Percentiles rank a stretch among this genome's conserved stretches.
Evolutionary conservation across 2,797 vertebrate species (phyloP).

Genomic region (Pitangus sulphuratus): DNA sequence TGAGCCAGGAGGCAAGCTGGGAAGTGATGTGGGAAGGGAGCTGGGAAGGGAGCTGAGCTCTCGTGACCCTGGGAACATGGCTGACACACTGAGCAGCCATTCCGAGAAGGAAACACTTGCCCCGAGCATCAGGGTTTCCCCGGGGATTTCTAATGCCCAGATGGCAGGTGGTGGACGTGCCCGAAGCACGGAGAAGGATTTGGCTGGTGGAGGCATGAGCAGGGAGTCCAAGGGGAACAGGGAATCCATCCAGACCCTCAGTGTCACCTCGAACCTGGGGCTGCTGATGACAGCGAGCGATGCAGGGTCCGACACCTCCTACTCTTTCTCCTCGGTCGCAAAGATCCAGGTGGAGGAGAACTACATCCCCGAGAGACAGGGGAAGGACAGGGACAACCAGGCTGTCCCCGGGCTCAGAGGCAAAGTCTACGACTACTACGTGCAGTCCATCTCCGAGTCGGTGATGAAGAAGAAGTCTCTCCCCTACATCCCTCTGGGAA

Average conservation of each 20-base stretch:
- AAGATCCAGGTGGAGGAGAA: conserved; percentile 86
- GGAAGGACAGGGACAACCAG: not conserved
- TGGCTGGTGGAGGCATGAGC: accelerated
- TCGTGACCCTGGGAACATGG: accelerated
- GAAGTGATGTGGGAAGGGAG: not conserved
- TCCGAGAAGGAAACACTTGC: accelerated
- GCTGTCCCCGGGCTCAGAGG: conserved; percentile 52
- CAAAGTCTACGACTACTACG: conserved; percentile 88
- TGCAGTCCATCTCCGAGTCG: conserved; percentile 83
- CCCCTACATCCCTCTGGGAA: not conserved
- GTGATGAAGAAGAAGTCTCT: conserved; percentile 50
- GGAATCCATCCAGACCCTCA: conserved; percentile 63
- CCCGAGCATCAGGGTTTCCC: accelerated
- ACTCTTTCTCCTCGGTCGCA: conserved; percentile 85
- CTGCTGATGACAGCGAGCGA: conserved; percentile 77
- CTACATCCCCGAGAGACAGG: conserved; percentile 67
- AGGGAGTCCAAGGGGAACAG: not conserved
- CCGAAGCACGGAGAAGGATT: not conserved
- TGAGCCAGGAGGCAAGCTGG: not conserved
- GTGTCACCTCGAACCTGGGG: conserved; percentile 76
- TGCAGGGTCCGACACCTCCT: conserved; percentile 67
- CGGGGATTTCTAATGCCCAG: accelerated
- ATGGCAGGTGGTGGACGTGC: accelerated
- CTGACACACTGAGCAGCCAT: accelerated
- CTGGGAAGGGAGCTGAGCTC: accelerated